Evolutionary conservation across 2,888 invertebrate species (phyloP).

Genomic region (Micropterix aruncella): DNA sequence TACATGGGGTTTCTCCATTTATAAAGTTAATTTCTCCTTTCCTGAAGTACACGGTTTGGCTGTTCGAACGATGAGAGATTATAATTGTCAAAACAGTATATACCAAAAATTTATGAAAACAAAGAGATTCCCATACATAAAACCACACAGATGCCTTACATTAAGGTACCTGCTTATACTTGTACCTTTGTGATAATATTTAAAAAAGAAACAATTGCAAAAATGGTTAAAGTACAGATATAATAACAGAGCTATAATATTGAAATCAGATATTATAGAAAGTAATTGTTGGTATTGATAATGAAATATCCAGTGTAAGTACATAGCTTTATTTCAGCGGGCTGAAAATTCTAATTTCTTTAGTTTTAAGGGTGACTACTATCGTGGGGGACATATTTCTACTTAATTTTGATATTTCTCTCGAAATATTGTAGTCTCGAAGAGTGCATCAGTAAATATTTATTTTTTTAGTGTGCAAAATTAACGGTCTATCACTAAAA

Average conservation of each 20-base stretch:
- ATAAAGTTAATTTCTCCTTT: neutral
- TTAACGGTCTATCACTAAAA: no score
- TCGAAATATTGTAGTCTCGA: no score
- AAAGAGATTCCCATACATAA: neutral
- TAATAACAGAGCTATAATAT: neutral
- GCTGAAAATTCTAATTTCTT: no score
- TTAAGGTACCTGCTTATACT: neutral
- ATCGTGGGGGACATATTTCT: no score
- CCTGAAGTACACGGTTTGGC: neutral
- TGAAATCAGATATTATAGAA: neutral
- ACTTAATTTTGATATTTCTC: no score
- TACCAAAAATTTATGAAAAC: neutral
- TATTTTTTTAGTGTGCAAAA: no score
- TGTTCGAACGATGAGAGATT: neutral
- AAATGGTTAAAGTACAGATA: neutral
- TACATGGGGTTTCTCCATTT: no score
- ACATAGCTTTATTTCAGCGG: neutral
- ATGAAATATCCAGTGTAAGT: neutral
- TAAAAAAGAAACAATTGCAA: neutral
- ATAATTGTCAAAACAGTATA: neutral
- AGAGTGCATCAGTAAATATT: no score
- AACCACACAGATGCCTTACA: neutral
- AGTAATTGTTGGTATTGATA: neutral
- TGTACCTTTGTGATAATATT: neutral
- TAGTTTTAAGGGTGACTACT: no score